Evolutionary conservation across 2,888 invertebrate species (phyloP).

Genomic region (Trisateles emortualis): DNA sequence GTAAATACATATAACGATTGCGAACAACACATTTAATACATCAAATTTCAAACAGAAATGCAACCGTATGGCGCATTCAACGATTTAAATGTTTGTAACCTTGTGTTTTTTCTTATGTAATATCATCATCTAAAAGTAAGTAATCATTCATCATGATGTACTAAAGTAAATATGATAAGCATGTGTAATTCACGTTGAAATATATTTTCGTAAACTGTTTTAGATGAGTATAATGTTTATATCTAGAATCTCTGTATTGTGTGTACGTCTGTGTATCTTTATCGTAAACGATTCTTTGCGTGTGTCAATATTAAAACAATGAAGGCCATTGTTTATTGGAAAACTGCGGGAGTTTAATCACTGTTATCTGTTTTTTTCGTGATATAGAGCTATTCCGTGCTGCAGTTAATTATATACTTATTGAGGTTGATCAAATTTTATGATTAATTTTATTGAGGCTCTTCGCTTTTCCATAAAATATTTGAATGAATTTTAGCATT

Average conservation of each 20-base stretch:
- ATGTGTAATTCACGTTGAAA: constrained; percentile 22
- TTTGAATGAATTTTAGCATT: too few relatives aligned
- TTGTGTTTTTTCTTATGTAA: too few relatives aligned
- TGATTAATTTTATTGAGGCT: too few relatives aligned
- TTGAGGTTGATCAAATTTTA: too few relatives aligned
- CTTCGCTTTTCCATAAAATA: too few relatives aligned
- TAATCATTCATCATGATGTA: constrained; percentile 5
- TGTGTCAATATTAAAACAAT: constrained; percentile 25
- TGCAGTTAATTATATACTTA: too few relatives aligned
- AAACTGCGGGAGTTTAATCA: neutral
- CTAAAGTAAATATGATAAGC: constrained; percentile 12
- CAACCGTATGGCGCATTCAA: too few relatives aligned
- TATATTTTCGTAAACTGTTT: constrained; percentile 43
- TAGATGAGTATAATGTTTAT: constrained; percentile 26
- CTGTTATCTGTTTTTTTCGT: constrained; percentile 1
- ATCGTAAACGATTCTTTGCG: constrained; percentile 16
- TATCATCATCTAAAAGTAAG: too few relatives aligned
- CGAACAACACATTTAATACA: too few relatives aligned
- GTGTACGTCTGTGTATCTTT: constrained; percentile 15
- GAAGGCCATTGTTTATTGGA: constrained; percentile 5
- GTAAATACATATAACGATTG: too few relatives aligned
- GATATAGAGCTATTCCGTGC: neutral
- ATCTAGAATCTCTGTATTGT: constrained; percentile 39
- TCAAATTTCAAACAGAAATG: too few relatives aligned
- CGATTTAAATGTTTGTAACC: too few relatives aligned